Conservation (phyloP, 1,140 invertebrate genomes). For the Notospermus geniculatus region DNA sequence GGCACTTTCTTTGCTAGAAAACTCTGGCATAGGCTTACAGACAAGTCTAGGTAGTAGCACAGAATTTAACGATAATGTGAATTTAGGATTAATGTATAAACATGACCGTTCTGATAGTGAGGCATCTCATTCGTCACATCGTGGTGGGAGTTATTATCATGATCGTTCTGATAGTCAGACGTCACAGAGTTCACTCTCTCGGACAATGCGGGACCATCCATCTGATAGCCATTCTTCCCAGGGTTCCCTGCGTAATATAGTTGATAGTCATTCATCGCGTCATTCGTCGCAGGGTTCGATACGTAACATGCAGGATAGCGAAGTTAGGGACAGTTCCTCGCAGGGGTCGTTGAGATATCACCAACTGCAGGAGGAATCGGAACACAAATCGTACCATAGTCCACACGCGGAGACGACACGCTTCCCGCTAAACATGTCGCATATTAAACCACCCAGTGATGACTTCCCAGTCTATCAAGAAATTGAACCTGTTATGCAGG, state of each 20-base stretch:
- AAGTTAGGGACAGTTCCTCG: conserved; percentile 40
- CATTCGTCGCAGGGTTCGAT: conserved; percentile 51
- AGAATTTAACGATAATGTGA: conserved; percentile 5
- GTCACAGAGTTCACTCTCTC: conserved; percentile 31
- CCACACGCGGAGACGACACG: background rate
- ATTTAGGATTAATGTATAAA: conserved; percentile 19
- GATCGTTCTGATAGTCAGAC: conserved; percentile 37
- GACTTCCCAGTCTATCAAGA: conserved; percentile 1
- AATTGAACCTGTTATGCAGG: background rate
- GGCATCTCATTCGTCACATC: conserved; percentile 45
- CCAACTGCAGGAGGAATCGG: too few species aligned
- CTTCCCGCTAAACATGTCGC: background rate
- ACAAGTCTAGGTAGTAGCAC: too few species aligned
- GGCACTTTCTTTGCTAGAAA: too few species aligned
- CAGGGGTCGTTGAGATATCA: conserved; percentile 34
- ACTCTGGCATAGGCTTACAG: too few species aligned
- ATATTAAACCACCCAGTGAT: background rate
- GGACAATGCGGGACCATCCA: conserved; percentile 55
- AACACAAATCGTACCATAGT: background rate
- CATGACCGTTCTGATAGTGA: conserved; percentile 52
- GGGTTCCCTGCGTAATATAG: conserved; percentile 52
- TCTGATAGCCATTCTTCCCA: conserved; percentile 57
- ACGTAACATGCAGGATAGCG: conserved; percentile 40
- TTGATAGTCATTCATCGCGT: conserved; percentile 49
- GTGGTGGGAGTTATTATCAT: conserved; percentile 22